phyloP scores from a whole-genome alignment of 2,797 vertebrate genomes.

The Avahi laniger region DNA sequence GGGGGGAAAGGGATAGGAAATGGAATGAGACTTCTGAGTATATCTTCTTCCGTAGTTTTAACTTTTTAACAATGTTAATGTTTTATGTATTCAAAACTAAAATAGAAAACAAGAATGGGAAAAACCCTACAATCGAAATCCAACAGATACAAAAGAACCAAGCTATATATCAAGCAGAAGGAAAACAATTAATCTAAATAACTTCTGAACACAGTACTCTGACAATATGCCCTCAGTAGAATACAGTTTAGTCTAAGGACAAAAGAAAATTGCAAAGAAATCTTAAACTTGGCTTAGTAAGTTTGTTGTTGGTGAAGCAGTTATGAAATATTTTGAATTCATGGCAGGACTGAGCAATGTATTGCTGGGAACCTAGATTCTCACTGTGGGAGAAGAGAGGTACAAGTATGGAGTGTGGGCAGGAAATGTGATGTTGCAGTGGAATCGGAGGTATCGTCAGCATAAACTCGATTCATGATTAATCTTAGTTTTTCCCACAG shows the following conservation, averaged over 20 bases:
- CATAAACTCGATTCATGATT: not conserved
- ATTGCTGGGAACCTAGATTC: not conserved
- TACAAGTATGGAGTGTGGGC: not conserved
- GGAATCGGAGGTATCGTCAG: not conserved
- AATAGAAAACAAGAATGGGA: not conserved
- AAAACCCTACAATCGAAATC: not conserved
- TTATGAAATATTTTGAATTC: not conserved
- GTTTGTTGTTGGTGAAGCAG: not conserved
- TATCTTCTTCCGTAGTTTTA: not conserved
- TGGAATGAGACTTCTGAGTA: not conserved
- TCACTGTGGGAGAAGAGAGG: not conserved
- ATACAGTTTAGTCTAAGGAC: not conserved
- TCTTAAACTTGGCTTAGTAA: not conserved
- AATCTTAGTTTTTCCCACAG: not conserved
- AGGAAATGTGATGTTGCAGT: not conserved
- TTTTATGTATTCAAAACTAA: slow-evolving; percentile 14
- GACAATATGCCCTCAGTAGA: not conserved
- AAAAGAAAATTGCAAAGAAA: not conserved
- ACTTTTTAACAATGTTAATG: not conserved
- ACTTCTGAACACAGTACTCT: not conserved
- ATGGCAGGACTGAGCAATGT: not conserved
- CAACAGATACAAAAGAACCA: slow-evolving; percentile 21
- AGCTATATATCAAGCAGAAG: not conserved
- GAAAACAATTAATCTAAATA: not conserved
- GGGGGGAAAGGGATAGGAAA: not conserved